Evolutionary conservation across 1,140 invertebrate genomes (phyloP).

Genomic region (Platorchestia sp.): DNA sequence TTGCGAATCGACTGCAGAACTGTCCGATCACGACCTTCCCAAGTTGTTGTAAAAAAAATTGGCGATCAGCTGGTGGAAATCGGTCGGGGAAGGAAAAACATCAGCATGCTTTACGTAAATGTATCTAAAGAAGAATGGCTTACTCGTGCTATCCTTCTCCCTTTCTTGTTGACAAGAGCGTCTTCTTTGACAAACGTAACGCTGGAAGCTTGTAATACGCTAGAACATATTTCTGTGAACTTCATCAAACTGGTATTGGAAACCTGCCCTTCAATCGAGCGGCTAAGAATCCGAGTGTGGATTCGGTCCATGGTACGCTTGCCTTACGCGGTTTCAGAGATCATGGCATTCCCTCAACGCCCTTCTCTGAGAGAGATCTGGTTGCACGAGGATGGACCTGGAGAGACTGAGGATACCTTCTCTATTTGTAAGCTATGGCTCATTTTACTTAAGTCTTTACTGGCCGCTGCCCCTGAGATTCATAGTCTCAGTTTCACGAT

Average conservation of each 20-base stretch:
- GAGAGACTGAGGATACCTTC: slow-evolving; percentile 50
- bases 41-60: slow-evolving; percentile 12
- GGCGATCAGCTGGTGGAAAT: slow-evolving; percentile 56
- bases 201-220: slow-evolving; percentile 53
- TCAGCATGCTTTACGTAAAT: slow-evolving; percentile 59
- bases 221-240: slow-evolving; percentile 45
- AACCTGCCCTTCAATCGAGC: slow-evolving; percentile 55
- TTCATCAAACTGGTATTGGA: slow-evolving; percentile 54
- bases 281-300: slow-evolving; percentile 58
- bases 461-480: slow-evolving; percentile 54
- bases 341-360: slow-evolving; percentile 42
- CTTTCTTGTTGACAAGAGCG: slow-evolving; percentile 50
- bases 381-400: slow-evolving; percentile 61
- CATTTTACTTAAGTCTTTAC: slow-evolving; percentile 37
- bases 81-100: slow-evolving; percentile 27
- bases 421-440: slow-evolving; percentile 56
- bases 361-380: slow-evolving; percentile 41
- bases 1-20: slow-evolving; percentile 57
- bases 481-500: slow-evolving; percentile 58
- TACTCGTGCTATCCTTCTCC: slow-evolving; percentile 51
- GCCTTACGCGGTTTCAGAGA: slow-evolving; percentile 37
- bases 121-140: slow-evolving; percentile 47
- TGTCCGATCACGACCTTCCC: background rate
- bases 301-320: slow-evolving; percentile 51
- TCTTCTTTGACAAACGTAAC: slow-evolving; percentile 55